phyloP scores from a whole-genome alignment of 2,888 invertebrate species.

The Sabatieria punctata region DNA sequence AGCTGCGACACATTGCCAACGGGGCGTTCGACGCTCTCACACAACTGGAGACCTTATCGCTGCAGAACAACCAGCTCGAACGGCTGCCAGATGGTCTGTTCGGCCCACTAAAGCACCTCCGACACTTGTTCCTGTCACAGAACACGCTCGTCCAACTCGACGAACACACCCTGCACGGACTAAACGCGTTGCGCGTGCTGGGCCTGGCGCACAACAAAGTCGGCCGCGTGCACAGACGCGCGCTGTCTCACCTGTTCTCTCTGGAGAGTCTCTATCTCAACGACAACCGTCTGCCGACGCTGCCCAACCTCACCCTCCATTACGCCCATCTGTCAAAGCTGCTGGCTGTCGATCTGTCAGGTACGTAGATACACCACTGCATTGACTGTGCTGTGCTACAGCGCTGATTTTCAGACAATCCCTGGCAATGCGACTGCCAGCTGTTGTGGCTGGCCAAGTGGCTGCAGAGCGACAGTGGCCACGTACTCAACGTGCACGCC shows the following conservation, averaged over 20 bases:
- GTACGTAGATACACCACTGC: conserved; percentile 17
- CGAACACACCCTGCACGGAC: background rate
- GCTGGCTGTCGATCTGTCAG: conserved; percentile 23
- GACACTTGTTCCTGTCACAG: conserved; percentile 35
- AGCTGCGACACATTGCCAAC: conserved; percentile 13
- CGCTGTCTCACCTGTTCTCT: conserved; percentile 5
- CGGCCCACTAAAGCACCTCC: conserved; percentile 27
- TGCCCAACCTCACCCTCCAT: conserved; percentile 21
- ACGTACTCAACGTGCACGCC: background rate
- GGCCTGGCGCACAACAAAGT: conserved; percentile 14
- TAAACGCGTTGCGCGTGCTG: conserved; percentile 10
- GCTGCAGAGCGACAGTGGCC: conserved; percentile 11
- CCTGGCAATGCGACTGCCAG: conserved; percentile 8
- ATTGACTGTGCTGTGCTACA: too few relatives aligned
- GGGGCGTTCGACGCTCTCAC: conserved; percentile 13
- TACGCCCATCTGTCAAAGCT: conserved; percentile 16
- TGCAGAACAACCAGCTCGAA: conserved; percentile 32
- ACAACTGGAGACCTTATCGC: conserved; percentile 24
- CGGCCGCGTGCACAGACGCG: conserved; percentile 5
- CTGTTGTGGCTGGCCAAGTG: conserved; percentile 18
- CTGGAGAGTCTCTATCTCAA: conserved; percentile 18
- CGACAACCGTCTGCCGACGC: conserved; percentile 20
- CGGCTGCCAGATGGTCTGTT: conserved; percentile 31
- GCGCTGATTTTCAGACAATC: conserved; percentile 17
- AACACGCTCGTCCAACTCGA: conserved; percentile 23